Evolutionary conservation across 2,113 vertebrate genomes (phyloP).

Genomic region (Oncorhynchus gorbuscha): DNA sequence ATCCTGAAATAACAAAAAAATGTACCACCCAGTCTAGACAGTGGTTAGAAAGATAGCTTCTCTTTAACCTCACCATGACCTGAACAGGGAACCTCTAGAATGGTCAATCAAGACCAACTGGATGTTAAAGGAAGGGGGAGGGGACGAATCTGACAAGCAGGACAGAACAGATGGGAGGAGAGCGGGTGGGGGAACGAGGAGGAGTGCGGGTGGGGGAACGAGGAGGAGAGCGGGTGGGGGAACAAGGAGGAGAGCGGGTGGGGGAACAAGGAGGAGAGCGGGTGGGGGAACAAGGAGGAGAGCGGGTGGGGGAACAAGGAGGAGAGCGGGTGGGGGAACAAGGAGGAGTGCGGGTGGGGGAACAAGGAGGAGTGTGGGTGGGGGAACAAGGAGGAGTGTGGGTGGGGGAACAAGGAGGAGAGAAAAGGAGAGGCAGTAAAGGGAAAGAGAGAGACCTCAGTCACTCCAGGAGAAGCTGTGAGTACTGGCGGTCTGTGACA

Average conservation of each 20-base stretch:
- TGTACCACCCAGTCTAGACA: not conserved
- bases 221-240: too few species aligned
- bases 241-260: too few species aligned
- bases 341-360: too few species aligned
- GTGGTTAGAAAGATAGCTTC: not conserved
- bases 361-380: too few species aligned
- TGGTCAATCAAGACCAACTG: not conserved
- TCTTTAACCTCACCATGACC: not conserved
- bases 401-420: too few species aligned
- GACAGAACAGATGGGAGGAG: constrained; percentile 18
- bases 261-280: too few species aligned
- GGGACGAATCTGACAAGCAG: constrained; percentile 26
- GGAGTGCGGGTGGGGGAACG: constrained; percentile 7
- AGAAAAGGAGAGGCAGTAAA: constrained; percentile 10
- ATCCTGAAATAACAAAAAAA: not conserved
- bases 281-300: too few species aligned
- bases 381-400: too few species aligned
- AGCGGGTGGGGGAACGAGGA: constrained; percentile 28
- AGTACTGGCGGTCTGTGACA: constrained; percentile 99
- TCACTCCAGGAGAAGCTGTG: constrained; percentile 99
- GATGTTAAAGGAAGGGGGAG: constrained; percentile 8
- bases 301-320: too few species aligned
- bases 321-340: too few species aligned
- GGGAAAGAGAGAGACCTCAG: constrained; percentile 91
- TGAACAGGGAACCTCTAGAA: not conserved